Base-by-base conservation (phyloP, 2,888 invertebrate species). In the Catotricha subobsoleta region DNA sequence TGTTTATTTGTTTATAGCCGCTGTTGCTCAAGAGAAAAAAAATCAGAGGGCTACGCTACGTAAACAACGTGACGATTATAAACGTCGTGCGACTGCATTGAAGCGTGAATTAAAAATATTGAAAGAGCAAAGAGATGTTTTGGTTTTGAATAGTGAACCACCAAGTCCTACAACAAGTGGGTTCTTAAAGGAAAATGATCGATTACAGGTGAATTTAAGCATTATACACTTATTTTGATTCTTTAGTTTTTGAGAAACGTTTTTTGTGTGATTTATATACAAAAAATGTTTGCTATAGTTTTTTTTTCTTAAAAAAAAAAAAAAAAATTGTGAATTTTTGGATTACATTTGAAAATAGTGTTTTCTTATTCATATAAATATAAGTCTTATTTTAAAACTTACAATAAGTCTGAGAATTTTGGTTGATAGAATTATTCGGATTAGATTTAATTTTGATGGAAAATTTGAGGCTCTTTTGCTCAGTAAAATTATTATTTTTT, bases 101-200 rank as follows among this genome's bases (percentile, higher is more conserved):
- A 77, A 79, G 52, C 74, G 79, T 48, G 84, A 87, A 60, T 65
- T 86, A 50, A 80, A 81, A 51, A 75, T 80, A 36, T 62, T 87
- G 28, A 76, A 79, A 51, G 76, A 78, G 40, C 86, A 87, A 55
- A 77, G 80, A 45, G 76, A 76, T 46, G 83, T 83, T 55, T 69
- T 87, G 33, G 67, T 76, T 3, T 53, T 55, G 0, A 73, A 75
- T 21, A 74, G 76, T 48, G 65, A 69, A 19, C 78, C 80, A 6
- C 74, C 75, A 27, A 77, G 80, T 45, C 76, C 81, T 1, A 83
- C 83, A 47, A 80, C 79, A 51, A 76, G 76, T 59, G 71, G 77
- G 47, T 81, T 84, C 55, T 67, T 84, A 44, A 78, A 80, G 55
- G 82, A 86, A 60, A 87, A 86, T 60, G 76, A 79, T 51, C 82